Evolutionary conservation across 2,888 invertebrate genomes (phyloP).

Genomic region (Philopedon plagiatum): DNA sequence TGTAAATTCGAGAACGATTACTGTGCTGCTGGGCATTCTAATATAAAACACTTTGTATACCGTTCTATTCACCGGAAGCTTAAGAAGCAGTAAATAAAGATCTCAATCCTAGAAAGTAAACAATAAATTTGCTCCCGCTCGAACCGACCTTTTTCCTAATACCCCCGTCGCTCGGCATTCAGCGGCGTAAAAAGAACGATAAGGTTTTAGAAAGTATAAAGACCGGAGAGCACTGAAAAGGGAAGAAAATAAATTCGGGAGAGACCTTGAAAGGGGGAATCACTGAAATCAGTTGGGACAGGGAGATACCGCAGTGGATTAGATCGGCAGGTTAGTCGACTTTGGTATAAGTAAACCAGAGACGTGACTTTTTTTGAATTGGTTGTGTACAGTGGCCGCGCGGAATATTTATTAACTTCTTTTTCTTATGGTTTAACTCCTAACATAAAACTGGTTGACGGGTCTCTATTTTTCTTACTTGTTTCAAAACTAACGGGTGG

Average conservation of each 20-base stretch:
- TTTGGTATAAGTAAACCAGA: neutral
- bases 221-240: slow-evolving; percentile 31
- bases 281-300: slow-evolving; percentile 31
- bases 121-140: slow-evolving; percentile 31
- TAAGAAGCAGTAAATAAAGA: slow-evolving; percentile 6
- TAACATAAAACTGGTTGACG: too few relatives aligned
- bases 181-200: slow-evolving; percentile 23
- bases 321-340: slow-evolving; percentile 15
- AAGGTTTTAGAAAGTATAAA: slow-evolving; percentile 40
- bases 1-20: too few relatives aligned
- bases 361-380: neutral
- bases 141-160: slow-evolving; percentile 30
- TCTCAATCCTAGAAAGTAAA: slow-evolving; percentile 13
- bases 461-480: too few relatives aligned
- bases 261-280: slow-evolving; percentile 8
- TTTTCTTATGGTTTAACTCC: too few relatives aligned
- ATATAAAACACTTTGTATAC: neutral
- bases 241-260: slow-evolving; percentile 34
- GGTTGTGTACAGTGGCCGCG: too few relatives aligned
- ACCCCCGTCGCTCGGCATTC: slow-evolving; percentile 24
- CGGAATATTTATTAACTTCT: too few relatives aligned
- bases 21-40: too few relatives aligned
- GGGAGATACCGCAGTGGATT: slow-evolving; percentile 34
- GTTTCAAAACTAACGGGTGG: too few relatives aligned
- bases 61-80: neutral